phyloP scores from a whole-genome alignment of 35 echinoderm and acorn worm species.

The Ophioderma brevispina region DNA sequence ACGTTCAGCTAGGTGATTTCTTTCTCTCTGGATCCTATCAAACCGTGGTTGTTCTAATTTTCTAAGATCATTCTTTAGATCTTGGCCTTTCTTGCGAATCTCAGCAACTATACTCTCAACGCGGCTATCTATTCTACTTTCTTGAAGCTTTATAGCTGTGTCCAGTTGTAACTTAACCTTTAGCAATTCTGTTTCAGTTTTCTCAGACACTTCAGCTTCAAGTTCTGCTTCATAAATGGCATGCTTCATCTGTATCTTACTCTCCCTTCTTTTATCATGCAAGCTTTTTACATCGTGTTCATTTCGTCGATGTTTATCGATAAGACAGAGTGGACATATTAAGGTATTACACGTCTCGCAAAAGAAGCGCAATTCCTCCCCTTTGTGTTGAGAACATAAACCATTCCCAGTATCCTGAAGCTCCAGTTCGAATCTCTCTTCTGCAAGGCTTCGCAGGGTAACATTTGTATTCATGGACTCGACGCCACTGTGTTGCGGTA shows the following conservation, averaged over 20 bases:
- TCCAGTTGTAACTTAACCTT: neutral
- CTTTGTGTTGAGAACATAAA: neutral
- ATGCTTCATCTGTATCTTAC: neutral
- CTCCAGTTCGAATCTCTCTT: neutral
- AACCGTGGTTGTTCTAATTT: neutral
- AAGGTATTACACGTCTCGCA: neutral
- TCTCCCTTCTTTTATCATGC: neutral
- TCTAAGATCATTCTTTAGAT: neutral
- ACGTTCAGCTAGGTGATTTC: neutral
- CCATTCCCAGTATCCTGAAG: neutral
- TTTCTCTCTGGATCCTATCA: neutral
- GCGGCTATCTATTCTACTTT: neutral
- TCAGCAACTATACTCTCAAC: neutral
- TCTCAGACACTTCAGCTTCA: neutral
- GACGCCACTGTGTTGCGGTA: neutral
- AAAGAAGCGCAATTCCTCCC: neutral
- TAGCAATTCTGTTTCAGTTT: neutral
- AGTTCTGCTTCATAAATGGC: constrained; percentile 3
- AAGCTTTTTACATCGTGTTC: constrained; percentile 4
- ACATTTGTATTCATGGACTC: neutral
- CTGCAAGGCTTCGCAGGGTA: neutral
- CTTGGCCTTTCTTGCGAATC: neutral
- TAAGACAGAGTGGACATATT: neutral
- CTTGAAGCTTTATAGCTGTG: neutral
- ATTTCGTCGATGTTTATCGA: neutral